phyloP scores from a whole-genome alignment of 2,113 vertebrate genomes.

The Bucco capensis region DNA sequence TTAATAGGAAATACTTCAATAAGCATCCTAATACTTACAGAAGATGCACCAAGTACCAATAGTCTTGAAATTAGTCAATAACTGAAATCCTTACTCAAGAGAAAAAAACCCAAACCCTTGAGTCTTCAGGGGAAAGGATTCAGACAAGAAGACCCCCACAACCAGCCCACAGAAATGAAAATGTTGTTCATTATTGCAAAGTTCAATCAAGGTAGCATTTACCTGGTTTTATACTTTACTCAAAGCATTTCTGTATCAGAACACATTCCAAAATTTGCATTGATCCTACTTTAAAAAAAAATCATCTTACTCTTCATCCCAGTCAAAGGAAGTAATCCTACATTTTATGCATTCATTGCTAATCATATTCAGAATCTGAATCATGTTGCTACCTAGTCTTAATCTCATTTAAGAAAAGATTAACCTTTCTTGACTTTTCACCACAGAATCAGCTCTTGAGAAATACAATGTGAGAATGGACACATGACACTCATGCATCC shows the following conservation, averaged over 20 bases:
- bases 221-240: background rate
- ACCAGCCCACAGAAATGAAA: background rate
- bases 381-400: background rate
- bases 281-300: background rate
- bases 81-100: background rate
- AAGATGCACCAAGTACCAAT: background rate
- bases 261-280: background rate
- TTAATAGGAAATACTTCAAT: background rate
- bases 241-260: background rate
- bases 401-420: constrained; percentile 50
- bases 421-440: constrained; percentile 57
- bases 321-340: background rate
- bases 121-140: background rate
- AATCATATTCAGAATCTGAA: constrained; percentile 16
- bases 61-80: background rate
- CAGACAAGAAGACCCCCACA: background rate
- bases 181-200: background rate
- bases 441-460: constrained; percentile 14
- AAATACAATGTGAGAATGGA: background rate
- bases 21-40: accelerated
- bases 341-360: background rate
- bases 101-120: background rate
- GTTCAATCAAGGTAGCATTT: background rate
- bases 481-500: background rate
- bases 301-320: background rate